A percentile compares a stretch with the other conserved stretches of the same genome.
Conservation (phyloP, 2,888 invertebrate species). For the Lapara coniferarum region DNA sequence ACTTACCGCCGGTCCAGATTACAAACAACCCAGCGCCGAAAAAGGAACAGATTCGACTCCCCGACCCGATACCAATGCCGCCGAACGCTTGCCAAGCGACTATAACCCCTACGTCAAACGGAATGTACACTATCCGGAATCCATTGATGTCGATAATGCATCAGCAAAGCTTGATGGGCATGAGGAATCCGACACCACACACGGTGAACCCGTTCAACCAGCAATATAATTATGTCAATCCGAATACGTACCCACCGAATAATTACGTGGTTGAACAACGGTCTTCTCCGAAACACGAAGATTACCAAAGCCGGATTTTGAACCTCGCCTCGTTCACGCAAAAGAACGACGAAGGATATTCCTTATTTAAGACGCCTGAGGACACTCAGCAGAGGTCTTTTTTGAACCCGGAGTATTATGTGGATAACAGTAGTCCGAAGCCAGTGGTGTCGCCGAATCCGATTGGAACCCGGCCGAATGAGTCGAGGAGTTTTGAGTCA, state of each 20-base stretch:
- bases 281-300: conserved; percentile 56
- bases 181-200: conserved; percentile 52
- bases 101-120: conserved; percentile 81
- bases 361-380: conserved; percentile 67
- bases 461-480: conserved; percentile 68
- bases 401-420: conserved; percentile 62
- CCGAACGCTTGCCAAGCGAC: conserved; percentile 77
- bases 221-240: conserved; percentile 64
- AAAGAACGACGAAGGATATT: conserved; percentile 77
- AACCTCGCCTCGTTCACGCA: conserved; percentile 76
- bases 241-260: conserved; percentile 51
- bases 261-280: conserved; percentile 44
- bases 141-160: conserved; percentile 85
- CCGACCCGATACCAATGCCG: conserved; percentile 78
- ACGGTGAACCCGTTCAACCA: conserved; percentile 51
- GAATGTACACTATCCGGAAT: conserved; percentile 93
- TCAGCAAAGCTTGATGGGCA: conserved; percentile 68
- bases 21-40: conserved; percentile 55
- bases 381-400: conserved; percentile 64
- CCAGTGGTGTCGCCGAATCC: conserved; percentile 72
- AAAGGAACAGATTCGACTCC: conserved; percentile 69
- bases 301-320: conserved; percentile 67
- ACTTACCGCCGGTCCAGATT: conserved; percentile 70
- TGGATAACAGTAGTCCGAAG: conserved; percentile 58
- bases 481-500: conserved; percentile 48